Conservation (phyloP, 2,888 invertebrate species). For the Cyclophora albipunctata region DNA sequence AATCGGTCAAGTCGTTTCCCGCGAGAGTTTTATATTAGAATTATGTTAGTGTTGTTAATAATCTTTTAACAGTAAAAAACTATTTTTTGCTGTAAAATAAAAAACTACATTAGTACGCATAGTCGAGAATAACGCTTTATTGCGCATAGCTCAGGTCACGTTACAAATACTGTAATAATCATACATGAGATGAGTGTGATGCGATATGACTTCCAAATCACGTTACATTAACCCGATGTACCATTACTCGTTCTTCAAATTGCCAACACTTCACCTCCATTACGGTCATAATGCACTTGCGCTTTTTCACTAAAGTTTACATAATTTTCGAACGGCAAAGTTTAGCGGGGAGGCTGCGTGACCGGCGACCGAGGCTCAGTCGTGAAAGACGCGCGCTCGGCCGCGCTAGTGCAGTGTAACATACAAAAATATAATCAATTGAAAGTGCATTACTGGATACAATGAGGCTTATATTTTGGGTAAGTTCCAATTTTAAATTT, state of each 20-base stretch:
- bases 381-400: constrained; percentile 52
- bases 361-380: constrained; percentile 44
- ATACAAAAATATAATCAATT: constrained; percentile 6
- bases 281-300: constrained; percentile 54
- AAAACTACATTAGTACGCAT: too few species aligned
- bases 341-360: constrained; percentile 56
- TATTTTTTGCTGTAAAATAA: too few species aligned
- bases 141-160: too few species aligned
- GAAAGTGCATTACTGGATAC: constrained; percentile 62
- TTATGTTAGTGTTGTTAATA: too few species aligned
- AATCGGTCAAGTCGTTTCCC: too few species aligned
- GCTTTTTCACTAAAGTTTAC: constrained; percentile 53
- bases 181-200: too few species aligned
- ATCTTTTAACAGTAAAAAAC: too few species aligned
- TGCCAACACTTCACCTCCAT: constrained; percentile 20
- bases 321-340: constrained; percentile 67
- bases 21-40: too few species aligned
- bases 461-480: constrained; percentile 69
- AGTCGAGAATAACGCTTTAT: too few species aligned
- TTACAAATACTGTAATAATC: too few species aligned
- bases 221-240: neutral
- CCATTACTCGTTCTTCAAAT: constrained; percentile 8
- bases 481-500: constrained; percentile 34
- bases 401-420: constrained; percentile 63
- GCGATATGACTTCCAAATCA: too few species aligned